These are phyloP conservation scores for Hydriomena furcata DNA, from an alignment of 2,888 invertebrate species.

Conservation along the genomic window DNA sequence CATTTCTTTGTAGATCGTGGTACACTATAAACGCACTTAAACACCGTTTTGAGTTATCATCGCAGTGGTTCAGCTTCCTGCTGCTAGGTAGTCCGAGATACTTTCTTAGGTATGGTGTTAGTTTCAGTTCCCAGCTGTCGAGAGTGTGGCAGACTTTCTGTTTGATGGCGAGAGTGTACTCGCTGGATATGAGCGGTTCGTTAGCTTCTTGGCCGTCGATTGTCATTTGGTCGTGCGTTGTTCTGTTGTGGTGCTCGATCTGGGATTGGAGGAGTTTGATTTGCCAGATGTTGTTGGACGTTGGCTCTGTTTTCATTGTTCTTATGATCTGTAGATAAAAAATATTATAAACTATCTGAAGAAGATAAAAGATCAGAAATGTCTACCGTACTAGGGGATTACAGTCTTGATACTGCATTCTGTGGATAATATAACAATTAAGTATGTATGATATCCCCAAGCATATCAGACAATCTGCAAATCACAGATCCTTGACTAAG, in stretches of 20 bases:
- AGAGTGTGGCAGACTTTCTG: constrained; percentile 81
- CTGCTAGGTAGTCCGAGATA: constrained; percentile 76
- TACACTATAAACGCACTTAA: constrained; percentile 82
- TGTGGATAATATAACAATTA: too few relatives aligned
- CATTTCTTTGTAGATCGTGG: constrained; percentile 81
- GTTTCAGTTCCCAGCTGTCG: constrained; percentile 79
- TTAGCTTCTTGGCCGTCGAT: constrained; percentile 57
- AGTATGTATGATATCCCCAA: too few relatives aligned
- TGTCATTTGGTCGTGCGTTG: constrained; percentile 52
- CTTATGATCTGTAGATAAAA: constrained; percentile 76
- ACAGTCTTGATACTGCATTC: too few relatives aligned
- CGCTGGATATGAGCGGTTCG: constrained; percentile 82
- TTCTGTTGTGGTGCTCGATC: constrained; percentile 63
- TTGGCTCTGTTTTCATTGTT: constrained; percentile 78
- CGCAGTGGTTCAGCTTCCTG: constrained; percentile 52
- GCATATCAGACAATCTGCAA: too few relatives aligned
- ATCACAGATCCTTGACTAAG: too few relatives aligned
- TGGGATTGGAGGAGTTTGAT: constrained; percentile 87
- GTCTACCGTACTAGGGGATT: too few relatives aligned
- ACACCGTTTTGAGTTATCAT: constrained; percentile 61
- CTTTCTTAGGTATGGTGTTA: constrained; percentile 70
- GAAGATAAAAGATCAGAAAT: too few relatives aligned
- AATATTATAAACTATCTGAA: too few relatives aligned
- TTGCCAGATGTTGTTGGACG: constrained; percentile 88
- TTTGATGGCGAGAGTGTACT: constrained; percentile 85